phyloP scores from a whole-genome alignment of 1,140 invertebrate species.

The Potamilus streckersoni region DNA sequence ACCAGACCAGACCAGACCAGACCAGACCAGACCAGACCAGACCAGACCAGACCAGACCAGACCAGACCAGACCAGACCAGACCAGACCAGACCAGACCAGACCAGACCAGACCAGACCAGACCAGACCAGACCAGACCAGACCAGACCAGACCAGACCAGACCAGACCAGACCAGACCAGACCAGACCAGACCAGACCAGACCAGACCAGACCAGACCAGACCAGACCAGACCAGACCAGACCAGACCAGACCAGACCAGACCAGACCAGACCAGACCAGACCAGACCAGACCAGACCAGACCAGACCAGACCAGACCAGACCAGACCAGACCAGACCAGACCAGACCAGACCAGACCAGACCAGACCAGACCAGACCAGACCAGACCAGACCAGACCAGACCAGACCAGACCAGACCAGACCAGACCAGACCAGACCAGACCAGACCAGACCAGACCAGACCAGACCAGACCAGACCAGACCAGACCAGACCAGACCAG shows the following conservation, averaged over 20 bases:
- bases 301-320: constrained; percentile 6
- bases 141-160: constrained; percentile 8
- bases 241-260: constrained; percentile 5
- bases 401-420: constrained; percentile 25
- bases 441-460: constrained; percentile 32
- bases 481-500: neutral
- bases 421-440: constrained; percentile 20
- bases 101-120: constrained; percentile 22
- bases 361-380: neutral
- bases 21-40: constrained; percentile 17
- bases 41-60: constrained; percentile 19
- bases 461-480: constrained; percentile 24
- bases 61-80: constrained; percentile 27
- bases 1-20: constrained; percentile 21
- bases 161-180: constrained; percentile 23
- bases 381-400: constrained; percentile 27
- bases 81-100: constrained; percentile 29
- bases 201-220: constrained; percentile 15
- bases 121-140: constrained; percentile 20
- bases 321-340: no score
- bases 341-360: neutral
- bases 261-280: constrained; percentile 2
- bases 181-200: constrained; percentile 29
- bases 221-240: constrained; percentile 14
- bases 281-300: constrained; percentile 4